Evolutionary conservation across 2,113 vertebrate species (phyloP).

Genomic region (Malurus elegans): DNA sequence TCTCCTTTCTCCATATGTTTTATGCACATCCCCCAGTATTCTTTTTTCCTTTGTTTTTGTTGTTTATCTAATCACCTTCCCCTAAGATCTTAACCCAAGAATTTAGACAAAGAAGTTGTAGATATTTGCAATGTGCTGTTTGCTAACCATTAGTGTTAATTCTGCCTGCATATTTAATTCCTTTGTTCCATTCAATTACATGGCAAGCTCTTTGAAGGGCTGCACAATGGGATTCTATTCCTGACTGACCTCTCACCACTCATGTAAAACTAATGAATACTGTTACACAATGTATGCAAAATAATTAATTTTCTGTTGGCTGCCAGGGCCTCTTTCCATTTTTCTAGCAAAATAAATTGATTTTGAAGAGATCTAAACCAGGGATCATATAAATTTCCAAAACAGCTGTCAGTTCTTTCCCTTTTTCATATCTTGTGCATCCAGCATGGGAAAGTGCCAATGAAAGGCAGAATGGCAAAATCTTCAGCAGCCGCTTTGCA

Average conservation of each 20-base stretch:
- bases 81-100: background rate
- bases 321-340: background rate
- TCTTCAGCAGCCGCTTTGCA: background rate
- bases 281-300: background rate
- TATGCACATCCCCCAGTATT: background rate
- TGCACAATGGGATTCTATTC: slow-evolving; percentile 37
- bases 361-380: background rate
- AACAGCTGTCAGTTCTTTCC: background rate
- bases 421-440: background rate
- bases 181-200: slow-evolving; percentile 22
- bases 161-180: slow-evolving; percentile 22
- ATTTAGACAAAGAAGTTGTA: background rate
- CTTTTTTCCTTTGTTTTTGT: background rate
- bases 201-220: background rate
- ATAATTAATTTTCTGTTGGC: slow-evolving; percentile 14
- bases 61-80: background rate
- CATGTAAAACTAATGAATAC: slow-evolving; percentile 27
- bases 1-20: background rate
- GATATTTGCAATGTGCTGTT: background rate
- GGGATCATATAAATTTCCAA: background rate
- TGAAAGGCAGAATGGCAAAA: background rate
- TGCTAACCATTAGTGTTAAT: slow-evolving; percentile 1
- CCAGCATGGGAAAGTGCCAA: background rate
- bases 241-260: slow-evolving; percentile 26
- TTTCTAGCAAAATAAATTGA: slow-evolving; percentile 13